Evolutionary conservation across 2,888 invertebrate species (phyloP).

Genomic region (Calameuta filiformis): DNA sequence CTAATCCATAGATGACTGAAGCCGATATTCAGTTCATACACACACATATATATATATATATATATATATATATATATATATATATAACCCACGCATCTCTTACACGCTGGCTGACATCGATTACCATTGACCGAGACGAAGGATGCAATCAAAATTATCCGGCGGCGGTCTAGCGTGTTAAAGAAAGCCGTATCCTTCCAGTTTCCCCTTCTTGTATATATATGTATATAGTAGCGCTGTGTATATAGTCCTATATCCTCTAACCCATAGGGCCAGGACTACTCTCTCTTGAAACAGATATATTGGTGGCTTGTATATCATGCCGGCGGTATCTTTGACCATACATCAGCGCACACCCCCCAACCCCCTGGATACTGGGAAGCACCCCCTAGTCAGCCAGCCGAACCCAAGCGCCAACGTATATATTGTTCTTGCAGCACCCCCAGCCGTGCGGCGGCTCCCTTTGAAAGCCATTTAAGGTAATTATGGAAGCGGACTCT

Average conservation of each 20-base stretch:
- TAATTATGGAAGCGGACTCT: slow-evolving; percentile 23
- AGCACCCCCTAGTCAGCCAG: slow-evolving; percentile 12
- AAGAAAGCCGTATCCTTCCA: not conserved
- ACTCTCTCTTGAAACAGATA: slow-evolving; percentile 19
- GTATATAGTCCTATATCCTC: not conserved
- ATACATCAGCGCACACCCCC: slow-evolving; percentile 38
- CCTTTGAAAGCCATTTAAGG: slow-evolving; percentile 21
- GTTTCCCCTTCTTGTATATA: not conserved
- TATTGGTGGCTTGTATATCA: slow-evolving; percentile 18
- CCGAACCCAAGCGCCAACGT: not conserved
- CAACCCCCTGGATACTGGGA: not conserved
- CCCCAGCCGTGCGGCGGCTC: slow-evolving; percentile 15
- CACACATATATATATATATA: too few species aligned
- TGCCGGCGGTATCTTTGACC: slow-evolving; percentile 35
- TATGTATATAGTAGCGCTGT: not conserved
- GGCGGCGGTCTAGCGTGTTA: slow-evolving; percentile 6
- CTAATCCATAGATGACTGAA: not conserved
- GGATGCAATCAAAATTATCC: slow-evolving; percentile 6
- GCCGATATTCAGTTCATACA: not conserved
- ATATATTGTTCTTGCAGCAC: slow-evolving; percentile 13
- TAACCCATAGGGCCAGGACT: not conserved
- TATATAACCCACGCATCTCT: not conserved
- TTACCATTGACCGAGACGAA: slow-evolving; percentile 20
- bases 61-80: not conserved
- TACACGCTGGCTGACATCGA: slow-evolving; percentile 10